Evolutionary conservation across 2,113 vertebrate genomes (phyloP).

Genomic region (Arvicanthis niloticus): DNA sequence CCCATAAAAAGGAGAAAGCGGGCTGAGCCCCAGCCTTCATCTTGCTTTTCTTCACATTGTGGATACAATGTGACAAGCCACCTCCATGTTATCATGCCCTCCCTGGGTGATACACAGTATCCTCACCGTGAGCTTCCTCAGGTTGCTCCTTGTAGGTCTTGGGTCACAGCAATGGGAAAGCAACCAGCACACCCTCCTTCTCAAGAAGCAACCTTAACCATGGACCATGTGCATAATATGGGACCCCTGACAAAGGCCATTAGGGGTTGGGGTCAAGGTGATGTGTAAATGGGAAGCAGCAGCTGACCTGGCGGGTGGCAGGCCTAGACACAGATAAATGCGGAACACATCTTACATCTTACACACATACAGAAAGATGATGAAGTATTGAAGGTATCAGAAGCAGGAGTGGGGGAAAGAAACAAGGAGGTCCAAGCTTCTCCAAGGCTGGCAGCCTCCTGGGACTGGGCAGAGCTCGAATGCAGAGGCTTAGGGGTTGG

Average conservation of each 20-base stretch:
- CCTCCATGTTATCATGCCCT: not conserved
- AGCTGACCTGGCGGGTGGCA: too few relatives aligned
- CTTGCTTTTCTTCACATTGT: not conserved
- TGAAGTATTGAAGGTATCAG: not conserved
- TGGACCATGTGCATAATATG: not conserved
- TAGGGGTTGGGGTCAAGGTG: not conserved
- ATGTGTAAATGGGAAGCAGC: not conserved
- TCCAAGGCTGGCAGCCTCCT: not conserved
- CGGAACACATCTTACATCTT: too few relatives aligned
- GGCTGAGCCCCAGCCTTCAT: too few relatives aligned
- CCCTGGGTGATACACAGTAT: not conserved
- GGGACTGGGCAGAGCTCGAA: not conserved
- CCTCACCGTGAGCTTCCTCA: not conserved
- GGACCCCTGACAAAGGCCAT: conserved; percentile 12
- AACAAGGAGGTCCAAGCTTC: conserved; percentile 47
- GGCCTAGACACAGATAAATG: too few relatives aligned
- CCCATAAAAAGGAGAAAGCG: not conserved
- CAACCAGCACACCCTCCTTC: not conserved
- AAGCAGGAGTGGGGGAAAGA: conserved; percentile 35
- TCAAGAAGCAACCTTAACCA: not conserved
- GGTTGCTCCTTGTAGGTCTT: not conserved
- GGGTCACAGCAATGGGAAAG: not conserved
- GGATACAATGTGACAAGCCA: not conserved
- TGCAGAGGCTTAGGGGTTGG: not conserved
- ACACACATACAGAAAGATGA: not conserved